Percentiles rank a stretch among this genome's conserved stretches.
phyloP scores from a whole-genome alignment of 2,797 vertebrate species.

The Xerus rutilus region DNA sequence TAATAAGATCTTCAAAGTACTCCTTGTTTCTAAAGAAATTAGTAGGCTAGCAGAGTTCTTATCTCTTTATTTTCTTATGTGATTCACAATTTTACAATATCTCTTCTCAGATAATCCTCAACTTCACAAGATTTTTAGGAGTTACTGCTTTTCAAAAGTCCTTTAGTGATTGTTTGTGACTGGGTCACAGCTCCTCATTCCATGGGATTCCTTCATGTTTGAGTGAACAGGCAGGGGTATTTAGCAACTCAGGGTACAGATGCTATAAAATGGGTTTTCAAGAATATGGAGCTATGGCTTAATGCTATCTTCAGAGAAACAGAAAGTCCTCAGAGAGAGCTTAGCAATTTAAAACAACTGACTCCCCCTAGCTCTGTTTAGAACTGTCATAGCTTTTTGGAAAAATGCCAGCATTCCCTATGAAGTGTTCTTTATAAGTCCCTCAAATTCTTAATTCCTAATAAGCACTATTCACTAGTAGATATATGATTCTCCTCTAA shows the following conservation, averaged over 20 bases:
- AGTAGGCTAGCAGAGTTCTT: not conserved
- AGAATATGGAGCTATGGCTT: not conserved
- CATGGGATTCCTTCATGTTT: not conserved
- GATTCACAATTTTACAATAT: not conserved
- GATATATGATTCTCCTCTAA: not conserved
- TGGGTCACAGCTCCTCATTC: not conserved
- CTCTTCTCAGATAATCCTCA: conserved; percentile 32
- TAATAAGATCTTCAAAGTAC: not conserved
- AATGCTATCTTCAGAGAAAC: conserved; percentile 4
- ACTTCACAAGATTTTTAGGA: conserved; percentile 14
- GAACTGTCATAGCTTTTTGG: conserved; percentile 19
- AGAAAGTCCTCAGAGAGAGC: not conserved
- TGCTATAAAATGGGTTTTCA: not conserved
- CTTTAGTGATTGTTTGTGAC: not conserved
- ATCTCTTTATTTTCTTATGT: conserved; percentile 18
- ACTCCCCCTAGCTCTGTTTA: not conserved
- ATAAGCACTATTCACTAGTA: conserved; percentile 26
- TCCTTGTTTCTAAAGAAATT: conserved; percentile 32
- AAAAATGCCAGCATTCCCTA: conserved; percentile 2
- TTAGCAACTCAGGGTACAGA: not conserved
- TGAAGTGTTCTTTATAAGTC: conserved; percentile 16
- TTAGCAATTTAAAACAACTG: conserved; percentile 55
- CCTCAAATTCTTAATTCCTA: not conserved
- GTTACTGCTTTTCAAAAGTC: conserved; percentile 46
- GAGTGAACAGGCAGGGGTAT: not conserved